Conservation (phyloP, 2,113 vertebrate genomes). For the Symphodus melops region DNA sequence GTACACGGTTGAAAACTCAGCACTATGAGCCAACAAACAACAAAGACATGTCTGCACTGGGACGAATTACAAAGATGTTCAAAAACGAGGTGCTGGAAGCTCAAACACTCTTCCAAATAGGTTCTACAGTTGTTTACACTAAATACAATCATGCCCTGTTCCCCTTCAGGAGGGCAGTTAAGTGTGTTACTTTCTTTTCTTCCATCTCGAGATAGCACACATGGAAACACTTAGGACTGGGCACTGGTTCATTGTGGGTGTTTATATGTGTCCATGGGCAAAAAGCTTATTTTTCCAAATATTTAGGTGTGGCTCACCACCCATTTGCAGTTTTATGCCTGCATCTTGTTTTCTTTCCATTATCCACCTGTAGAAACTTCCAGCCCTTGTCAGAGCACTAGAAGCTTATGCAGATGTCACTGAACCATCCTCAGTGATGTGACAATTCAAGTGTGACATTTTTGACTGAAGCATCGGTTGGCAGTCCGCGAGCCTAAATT, state of each 20-base stretch:
- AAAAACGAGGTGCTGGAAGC: slow-evolving; percentile 7
- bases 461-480: too few relatives aligned
- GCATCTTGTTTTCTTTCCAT: slow-evolving; percentile 12
- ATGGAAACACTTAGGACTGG: slow-evolving; percentile 63
- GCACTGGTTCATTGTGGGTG: slow-evolving; percentile 40
- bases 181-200: slow-evolving; percentile 18
- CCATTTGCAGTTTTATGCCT: slow-evolving; percentile 24
- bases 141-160: slow-evolving; percentile 1
- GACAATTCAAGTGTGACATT: background rate
- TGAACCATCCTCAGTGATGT: background rate
- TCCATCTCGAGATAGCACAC: slow-evolving; percentile 54
- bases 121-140: slow-evolving; percentile 4
- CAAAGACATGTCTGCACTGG: background rate
- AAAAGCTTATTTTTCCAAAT: slow-evolving; percentile 54
- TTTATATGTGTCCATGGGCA: slow-evolving; percentile 35
- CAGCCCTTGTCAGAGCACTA: background rate
- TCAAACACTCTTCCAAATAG: background rate
- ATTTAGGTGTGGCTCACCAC: slow-evolving; percentile 44
- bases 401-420: background rate
- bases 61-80: background rate
- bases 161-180: slow-evolving; percentile 1
- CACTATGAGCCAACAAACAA: too few relatives aligned
- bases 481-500: too few relatives aligned
- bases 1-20: background rate
- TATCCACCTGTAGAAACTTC: slow-evolving; percentile 3